Base-by-base conservation (phyloP, 2,888 invertebrate species). In the Drosophila mimica region DNA sequence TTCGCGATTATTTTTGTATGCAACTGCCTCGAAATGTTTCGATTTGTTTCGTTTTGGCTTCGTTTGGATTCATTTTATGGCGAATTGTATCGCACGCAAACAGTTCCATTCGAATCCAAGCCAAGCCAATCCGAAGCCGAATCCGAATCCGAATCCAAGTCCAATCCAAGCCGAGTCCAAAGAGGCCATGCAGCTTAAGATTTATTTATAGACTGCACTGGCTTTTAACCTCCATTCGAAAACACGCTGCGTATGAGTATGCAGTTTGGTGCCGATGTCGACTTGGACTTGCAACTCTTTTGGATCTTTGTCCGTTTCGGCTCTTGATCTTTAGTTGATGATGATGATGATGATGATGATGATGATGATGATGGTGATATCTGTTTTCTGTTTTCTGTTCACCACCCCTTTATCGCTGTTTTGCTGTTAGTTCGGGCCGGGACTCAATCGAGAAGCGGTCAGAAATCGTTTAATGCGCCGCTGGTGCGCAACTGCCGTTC, bases 171-270 rank as follows among this genome's bases (percentile, higher is more conserved):
- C 25, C 56, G 65, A 40, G 8, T 49, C 48, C 58, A 61, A 69
- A 25, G 66, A 66, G 53, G 70, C 64, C 64, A 65, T 74, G 62
- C 79, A 75, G 77, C 80, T 73, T 51, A 81, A 87, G 84, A 86
- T 85, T 85, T 86, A 86, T 86, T 86, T 88, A 86, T 86, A 88
- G 83, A 88, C 72, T 54, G 70, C 70, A 65, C 70, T 74, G 82
- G 88, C 88, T 88, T 80, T 88, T 88, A 86, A 80, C 85, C 88
- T 86, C 81, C 88, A 85, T 86, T 85, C 74, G 79, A 78, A 72
- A 46, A 73, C 78, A 87, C 80, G 79, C 85, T 71, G 84, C 87
- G 87, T 87, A 87, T 87, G 84, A 87, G 84, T 83, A 57, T 75
- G 56, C 28, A 52, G 64, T 74, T 73, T 38, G 53, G 33, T 57